These are phyloP conservation scores for Palaemon carinicauda DNA, from an alignment of 1,140 invertebrate genomes.

Conservation along the genomic window DNA sequence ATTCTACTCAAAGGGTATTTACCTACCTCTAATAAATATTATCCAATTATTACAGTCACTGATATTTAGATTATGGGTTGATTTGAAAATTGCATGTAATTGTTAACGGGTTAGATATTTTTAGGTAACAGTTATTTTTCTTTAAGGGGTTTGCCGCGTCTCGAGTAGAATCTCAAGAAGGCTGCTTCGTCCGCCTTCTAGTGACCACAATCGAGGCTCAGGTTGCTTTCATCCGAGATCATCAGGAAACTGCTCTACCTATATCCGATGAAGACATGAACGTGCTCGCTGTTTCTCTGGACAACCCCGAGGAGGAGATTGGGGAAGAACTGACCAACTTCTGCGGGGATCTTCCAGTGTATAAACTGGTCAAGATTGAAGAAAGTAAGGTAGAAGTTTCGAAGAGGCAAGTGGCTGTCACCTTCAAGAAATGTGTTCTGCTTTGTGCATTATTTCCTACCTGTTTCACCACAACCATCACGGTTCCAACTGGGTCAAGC, in stretches of 20 bases:
- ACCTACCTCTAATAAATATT: not conserved
- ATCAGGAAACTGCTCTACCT: not conserved
- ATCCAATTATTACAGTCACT: too few species aligned
- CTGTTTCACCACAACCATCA: not conserved
- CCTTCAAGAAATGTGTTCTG: not conserved
- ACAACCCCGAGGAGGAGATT: not conserved
- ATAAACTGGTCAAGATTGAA: not conserved
- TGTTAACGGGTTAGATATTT: too few species aligned
- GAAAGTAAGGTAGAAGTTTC: not conserved
- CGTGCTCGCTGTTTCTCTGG: not conserved
- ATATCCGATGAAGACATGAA: not conserved
- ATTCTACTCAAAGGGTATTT: too few species aligned
- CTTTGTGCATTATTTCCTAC: not conserved
- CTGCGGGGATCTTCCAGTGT: not conserved
- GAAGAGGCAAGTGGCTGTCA: not conserved
- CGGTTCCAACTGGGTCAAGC: not conserved
- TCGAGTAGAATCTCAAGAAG: not conserved
- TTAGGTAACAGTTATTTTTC: too few species aligned
- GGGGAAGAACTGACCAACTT: not conserved
- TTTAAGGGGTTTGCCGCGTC: not conserved
- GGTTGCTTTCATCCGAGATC: not conserved
- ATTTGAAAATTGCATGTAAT: too few species aligned
- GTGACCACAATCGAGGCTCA: not conserved
- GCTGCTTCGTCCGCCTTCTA: not conserved
- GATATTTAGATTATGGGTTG: too few species aligned